These are phyloP conservation scores for Bos indicus DNA, from an alignment of 2,113 vertebrate species.

Conservation along the genomic window DNA sequence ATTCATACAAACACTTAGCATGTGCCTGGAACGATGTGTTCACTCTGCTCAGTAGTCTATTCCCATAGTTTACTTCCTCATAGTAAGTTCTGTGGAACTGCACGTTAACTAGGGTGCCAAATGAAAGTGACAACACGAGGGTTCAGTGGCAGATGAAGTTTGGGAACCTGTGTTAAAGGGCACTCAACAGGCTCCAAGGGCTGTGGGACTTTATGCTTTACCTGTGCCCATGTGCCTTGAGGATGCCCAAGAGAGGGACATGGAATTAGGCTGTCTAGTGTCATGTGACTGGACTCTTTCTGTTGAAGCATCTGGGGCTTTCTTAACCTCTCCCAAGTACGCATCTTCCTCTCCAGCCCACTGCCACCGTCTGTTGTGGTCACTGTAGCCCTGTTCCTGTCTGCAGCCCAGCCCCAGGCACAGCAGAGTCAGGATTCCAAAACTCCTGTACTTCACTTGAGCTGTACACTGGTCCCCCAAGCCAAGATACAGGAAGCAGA, in stretches of 20 bases:
- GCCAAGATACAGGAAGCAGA: background rate
- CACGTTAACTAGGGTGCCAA: background rate
- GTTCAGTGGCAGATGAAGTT: background rate
- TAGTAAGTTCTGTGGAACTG: background rate
- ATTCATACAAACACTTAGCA: background rate
- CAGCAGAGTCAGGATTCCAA: background rate
- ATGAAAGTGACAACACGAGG: background rate
- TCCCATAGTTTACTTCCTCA: background rate
- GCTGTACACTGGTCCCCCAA: background rate
- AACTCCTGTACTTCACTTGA: background rate
- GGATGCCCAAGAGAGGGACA: background rate
- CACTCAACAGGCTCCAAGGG: too few species aligned
- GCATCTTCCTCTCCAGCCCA: background rate
- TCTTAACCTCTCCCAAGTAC: rapidly evolving
- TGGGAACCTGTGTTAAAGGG: too few species aligned
- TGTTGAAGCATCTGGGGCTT: background rate
- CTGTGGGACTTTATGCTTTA: background rate
- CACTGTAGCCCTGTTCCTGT: rapidly evolving
- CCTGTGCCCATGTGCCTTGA: background rate
- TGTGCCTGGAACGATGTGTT: rapidly evolving
- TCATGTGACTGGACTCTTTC: background rate
- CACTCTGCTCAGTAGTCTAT: background rate
- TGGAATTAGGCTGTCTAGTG: background rate
- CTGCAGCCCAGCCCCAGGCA: background rate
- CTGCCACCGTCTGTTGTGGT: too few species aligned